Base-by-base conservation (phyloP, 2,113 vertebrate species). In the Rattus rattus region DNA sequence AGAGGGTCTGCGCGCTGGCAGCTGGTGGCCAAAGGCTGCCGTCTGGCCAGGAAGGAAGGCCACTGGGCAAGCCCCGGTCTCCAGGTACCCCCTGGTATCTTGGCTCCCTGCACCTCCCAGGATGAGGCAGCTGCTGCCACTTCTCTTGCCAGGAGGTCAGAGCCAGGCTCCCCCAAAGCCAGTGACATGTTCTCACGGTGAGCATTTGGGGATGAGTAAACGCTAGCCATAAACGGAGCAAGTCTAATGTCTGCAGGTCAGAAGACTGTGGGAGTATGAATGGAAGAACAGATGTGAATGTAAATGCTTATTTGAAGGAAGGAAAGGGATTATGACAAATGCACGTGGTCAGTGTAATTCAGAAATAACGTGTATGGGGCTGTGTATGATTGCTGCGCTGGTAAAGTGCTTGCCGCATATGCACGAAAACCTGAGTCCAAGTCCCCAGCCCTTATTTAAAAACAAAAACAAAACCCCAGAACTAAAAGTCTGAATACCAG, bases 11-110 rank as follows among this genome's bases (percentile, higher is more conserved):
- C 54, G 13, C 75, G 43, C 20, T 2, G 94, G 94, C 95, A 96
- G 96, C 96, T 97, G 89, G 96, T 94, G 94, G 92, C 93, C 94
- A 97, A 87, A 6, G 10, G n/a, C 95, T 36, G 91, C 80, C 63
- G 5, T 92, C 94, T n/a, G 73, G 92, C 4, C 19, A 73, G 96
- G 95, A 96, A 97, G 95, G 88, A 63, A 96, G 87, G 83, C 79
- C 63, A 5, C 19, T 1, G 77, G 83, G 93, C 59, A 43, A 47
- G 39, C 70, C 2, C n/a, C 11, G 72, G 84, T 73, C 85, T n/a
- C n/a, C n/a, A n/a, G 94, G 95, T 92, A n/a, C n/a, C 36, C 59
- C 24, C 59, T 59, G 30, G 3, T 0, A 17, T 24, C 30, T 86
- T 0, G 79, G 0, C 0, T 30, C n/a, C 93, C 80, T 67, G 54